Conservation (phyloP, 1,140 invertebrate species). For the Tetramorium alpestre region DNA sequence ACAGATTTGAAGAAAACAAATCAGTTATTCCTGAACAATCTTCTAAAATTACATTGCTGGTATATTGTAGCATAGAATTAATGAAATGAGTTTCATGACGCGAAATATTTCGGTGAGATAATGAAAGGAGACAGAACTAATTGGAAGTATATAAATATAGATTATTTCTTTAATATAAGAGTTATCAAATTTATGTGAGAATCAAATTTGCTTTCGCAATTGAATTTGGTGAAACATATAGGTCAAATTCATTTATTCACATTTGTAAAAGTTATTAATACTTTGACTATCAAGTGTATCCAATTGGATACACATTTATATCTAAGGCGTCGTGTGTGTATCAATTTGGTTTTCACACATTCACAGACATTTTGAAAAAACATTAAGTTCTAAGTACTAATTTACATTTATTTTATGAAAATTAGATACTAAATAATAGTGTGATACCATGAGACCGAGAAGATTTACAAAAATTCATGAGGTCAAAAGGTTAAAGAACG, state of each 20-base stretch:
- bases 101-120: not conserved
- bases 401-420: not conserved
- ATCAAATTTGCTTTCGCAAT: not conserved
- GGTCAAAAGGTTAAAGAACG: not conserved
- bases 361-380: too few species aligned
- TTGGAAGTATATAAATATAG: not conserved
- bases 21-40: not conserved
- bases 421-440: not conserved
- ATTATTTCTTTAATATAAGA: not conserved
- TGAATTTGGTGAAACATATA: not conserved
- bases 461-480: too few species aligned
- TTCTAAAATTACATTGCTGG: slow-evolving; percentile 1
- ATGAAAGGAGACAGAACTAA: not conserved
- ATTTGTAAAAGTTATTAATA: not conserved
- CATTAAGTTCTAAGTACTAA: too few species aligned
- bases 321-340: too few species aligned
- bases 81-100: not conserved
- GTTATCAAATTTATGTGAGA: not conserved
- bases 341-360: not conserved
- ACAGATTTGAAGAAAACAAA: not conserved
- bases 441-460: too few species aligned
- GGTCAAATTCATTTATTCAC: not conserved
- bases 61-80: not conserved
- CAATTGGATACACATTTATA: too few species aligned
- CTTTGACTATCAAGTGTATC: too few species aligned